phyloP scores from a whole-genome alignment of 2,113 vertebrate genomes.

The Odontophorus gujanensis region DNA sequence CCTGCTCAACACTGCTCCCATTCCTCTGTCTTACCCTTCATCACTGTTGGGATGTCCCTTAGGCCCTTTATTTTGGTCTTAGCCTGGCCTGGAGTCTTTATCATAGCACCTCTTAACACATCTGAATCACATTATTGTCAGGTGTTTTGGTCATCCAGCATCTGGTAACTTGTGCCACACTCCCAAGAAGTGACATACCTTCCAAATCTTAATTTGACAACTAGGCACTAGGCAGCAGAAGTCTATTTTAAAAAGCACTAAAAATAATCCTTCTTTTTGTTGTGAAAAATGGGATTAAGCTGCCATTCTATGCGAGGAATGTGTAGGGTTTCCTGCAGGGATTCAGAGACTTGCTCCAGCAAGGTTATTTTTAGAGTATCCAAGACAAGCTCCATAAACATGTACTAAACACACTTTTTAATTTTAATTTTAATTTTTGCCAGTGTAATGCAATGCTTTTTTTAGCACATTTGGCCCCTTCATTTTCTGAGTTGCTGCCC shows the following conservation, averaged over 20 bases:
- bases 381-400: conserved; percentile 62
- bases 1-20: not conserved
- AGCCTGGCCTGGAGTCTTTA: not conserved
- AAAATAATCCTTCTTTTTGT: conserved; percentile 76
- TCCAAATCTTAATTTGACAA: conserved; percentile 55
- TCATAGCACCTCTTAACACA: not conserved
- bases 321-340: conserved; percentile 61
- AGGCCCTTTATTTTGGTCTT: not conserved
- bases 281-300: conserved; percentile 66
- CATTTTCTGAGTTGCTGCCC: conserved; percentile 22
- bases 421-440: not conserved
- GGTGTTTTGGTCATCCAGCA: not conserved
- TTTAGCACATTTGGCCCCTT: not conserved
- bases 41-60: not conserved
- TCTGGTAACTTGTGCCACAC: not conserved
- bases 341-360: conserved; percentile 29
- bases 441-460: not conserved
- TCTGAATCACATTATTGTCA: not conserved
- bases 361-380: conserved; percentile 67
- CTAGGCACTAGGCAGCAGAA: conserved; percentile 47
- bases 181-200: not conserved
- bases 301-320: conserved; percentile 62
- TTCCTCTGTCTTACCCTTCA: not conserved
- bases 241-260: conserved; percentile 72
- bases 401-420: conserved; percentile 7